Conservation (phyloP, 92 coral and sea anemone species). For the Porites rus region DNA sequence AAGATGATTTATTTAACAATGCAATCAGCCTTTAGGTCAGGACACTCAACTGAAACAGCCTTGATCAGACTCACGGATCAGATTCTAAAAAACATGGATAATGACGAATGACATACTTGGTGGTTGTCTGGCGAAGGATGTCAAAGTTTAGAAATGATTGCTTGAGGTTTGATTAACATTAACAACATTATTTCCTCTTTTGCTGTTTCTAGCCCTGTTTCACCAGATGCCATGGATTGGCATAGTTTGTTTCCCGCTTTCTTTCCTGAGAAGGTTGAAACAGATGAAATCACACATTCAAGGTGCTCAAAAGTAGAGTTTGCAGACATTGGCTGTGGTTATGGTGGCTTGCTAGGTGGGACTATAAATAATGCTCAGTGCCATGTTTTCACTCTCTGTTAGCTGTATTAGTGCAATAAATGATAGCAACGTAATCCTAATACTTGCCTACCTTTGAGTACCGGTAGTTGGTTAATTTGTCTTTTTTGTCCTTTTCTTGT, state of each 20-base stretch:
- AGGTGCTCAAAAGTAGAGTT: conserved; percentile 69
- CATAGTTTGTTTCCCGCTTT: conserved; percentile 81
- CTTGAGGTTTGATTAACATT: background rate
- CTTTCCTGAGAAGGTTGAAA: conserved; percentile 35
- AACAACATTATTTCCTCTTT: background rate
- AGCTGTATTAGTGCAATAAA: too few species aligned
- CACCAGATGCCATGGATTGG: conserved; percentile 96
- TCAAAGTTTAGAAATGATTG: too few species aligned
- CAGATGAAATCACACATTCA: conserved; percentile 5
- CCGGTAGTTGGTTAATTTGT: background rate
- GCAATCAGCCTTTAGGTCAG: too few species aligned
- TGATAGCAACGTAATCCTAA: too few species aligned
- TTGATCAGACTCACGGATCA: too few species aligned
- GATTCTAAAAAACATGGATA: too few species aligned
- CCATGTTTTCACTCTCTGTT: too few species aligned
- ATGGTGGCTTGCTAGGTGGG: conserved; percentile 94
- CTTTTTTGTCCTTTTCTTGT: background rate
- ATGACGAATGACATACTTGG: too few species aligned
- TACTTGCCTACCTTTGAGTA: background rate
- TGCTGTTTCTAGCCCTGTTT: conserved; percentile 74
- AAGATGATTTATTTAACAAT: too few species aligned
- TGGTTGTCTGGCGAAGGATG: too few species aligned
- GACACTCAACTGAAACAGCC: too few species aligned
- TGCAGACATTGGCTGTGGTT: conserved; percentile 99
- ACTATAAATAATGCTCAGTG: background rate